A percentile compares a stretch with the other conserved stretches of the same genome.
phyloP scores from a whole-genome alignment of 2,113 vertebrate species.

The Seriola rivoliana region DNA sequence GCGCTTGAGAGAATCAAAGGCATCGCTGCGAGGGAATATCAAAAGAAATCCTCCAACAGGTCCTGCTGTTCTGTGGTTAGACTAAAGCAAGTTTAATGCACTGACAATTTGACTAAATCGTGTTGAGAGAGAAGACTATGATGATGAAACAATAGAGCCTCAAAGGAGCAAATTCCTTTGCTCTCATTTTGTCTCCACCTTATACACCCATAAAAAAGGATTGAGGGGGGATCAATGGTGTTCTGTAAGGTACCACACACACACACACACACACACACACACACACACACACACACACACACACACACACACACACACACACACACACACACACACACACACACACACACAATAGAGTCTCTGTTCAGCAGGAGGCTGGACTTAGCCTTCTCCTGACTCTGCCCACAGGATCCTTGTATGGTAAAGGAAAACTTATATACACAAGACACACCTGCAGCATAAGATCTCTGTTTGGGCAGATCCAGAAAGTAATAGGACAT shows the following conservation, averaged over 20 bases:
- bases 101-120: conserved; percentile 54
- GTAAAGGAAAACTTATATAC: conserved; percentile 21
- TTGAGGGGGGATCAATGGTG: conserved; percentile 28
- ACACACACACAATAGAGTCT: conserved; percentile 44
- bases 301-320: neutral
- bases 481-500: neutral
- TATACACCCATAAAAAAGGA: conserved; percentile 22
- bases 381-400: neutral
- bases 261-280: neutral
- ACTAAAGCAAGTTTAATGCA: conserved; percentile 61
- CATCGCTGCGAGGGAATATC: conserved; percentile 41
- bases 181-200: conserved; percentile 18
- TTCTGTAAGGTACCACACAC: conserved; percentile 34
- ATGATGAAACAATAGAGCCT: conserved; percentile 52
- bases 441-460: conserved; percentile 26
- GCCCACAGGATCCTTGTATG: conserved; percentile 22
- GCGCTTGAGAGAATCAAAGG: conserved; percentile 60
- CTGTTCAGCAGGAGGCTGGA: conserved; percentile 35
- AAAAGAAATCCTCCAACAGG: conserved; percentile 53
- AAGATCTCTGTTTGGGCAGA: neutral
- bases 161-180: conserved; percentile 45
- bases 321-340: conserved; percentile 29
- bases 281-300: neutral
- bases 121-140: conserved; percentile 32
- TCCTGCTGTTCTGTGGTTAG: conserved; percentile 24